Conservation (phyloP, 1,140 invertebrate species). For the Eumeta japonica region DNA sequence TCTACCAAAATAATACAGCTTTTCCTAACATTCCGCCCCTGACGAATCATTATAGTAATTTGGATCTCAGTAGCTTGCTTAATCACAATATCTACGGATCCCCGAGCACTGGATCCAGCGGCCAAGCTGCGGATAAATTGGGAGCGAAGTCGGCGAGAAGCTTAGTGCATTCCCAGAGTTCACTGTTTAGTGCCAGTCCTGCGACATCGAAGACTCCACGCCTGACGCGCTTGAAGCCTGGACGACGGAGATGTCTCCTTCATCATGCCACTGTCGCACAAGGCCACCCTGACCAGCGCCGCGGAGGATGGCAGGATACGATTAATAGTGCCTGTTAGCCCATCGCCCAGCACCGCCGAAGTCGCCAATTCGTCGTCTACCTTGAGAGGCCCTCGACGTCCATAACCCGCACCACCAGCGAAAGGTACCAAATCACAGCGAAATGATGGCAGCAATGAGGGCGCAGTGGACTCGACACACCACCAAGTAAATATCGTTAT, state of each 20-base stretch:
- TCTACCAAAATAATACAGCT: slow-evolving; percentile 37
- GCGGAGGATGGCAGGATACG: slow-evolving; percentile 58
- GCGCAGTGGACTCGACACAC: slow-evolving; percentile 82
- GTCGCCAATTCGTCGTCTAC: slow-evolving; percentile 24
- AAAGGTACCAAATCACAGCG: slow-evolving; percentile 80
- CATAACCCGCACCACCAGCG: slow-evolving; percentile 79
- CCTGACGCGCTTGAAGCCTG: slow-evolving; percentile 31
- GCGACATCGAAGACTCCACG: slow-evolving; percentile 34
- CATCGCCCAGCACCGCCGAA: slow-evolving; percentile 29
- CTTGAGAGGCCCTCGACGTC: slow-evolving; percentile 51
- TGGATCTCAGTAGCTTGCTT: slow-evolving; percentile 29
- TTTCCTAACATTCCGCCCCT: slow-evolving; percentile 43
- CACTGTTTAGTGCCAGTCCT: slow-evolving; percentile 29
- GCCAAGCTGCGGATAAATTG: slow-evolving; percentile 22
- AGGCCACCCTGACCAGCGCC: slow-evolving; percentile 61
- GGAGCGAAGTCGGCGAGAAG: slow-evolving; percentile 29
- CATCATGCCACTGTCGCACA: slow-evolving; percentile 68
- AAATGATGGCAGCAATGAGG: slow-evolving; percentile 79
- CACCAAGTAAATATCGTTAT: slow-evolving; percentile 77
- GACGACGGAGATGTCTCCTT: slow-evolving; percentile 55
- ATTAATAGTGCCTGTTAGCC: slow-evolving; percentile 58
- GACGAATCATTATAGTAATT: slow-evolving; percentile 30
- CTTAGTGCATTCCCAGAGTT: slow-evolving; percentile 32
- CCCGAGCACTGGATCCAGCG: no score
- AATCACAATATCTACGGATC: slow-evolving; percentile 23